Percentiles rank a stretch among this genome's conserved stretches.
Evolutionary conservation across 2,888 invertebrate genomes (phyloP).

Genomic region (Chrysolina oricalcia): DNA sequence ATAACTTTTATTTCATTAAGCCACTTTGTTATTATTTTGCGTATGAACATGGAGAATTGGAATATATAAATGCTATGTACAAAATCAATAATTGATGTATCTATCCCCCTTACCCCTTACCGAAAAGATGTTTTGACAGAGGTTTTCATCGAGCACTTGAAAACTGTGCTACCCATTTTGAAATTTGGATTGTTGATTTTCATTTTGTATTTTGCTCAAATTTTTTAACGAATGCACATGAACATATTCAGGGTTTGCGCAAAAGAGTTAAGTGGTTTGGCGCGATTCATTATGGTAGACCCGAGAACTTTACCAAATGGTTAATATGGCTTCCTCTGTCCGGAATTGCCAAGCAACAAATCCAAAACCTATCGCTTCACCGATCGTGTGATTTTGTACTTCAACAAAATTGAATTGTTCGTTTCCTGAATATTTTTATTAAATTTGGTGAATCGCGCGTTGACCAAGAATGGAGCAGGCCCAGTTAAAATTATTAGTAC

Average conservation of each 20-base stretch:
- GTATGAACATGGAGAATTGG: slow-evolving; percentile 46
- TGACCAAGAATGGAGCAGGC: slow-evolving; percentile 82
- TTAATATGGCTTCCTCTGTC: slow-evolving; percentile 63
- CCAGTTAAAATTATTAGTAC: slow-evolving; percentile 90
- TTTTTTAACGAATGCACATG: slow-evolving; percentile 68
- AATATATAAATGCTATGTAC: slow-evolving; percentile 63
- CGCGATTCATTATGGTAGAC: slow-evolving; percentile 64
- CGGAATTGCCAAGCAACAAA: slow-evolving; percentile 1
- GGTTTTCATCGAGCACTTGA: slow-evolving; percentile 47
- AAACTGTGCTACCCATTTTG: slow-evolving; percentile 11
- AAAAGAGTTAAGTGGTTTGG: slow-evolving; percentile 66
- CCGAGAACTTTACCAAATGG: slow-evolving; percentile 28
- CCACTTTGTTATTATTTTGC: slow-evolving; percentile 41
- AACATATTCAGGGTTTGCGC: slow-evolving; percentile 67
- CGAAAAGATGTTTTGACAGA: slow-evolving; percentile 51
- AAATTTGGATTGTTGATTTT: slow-evolving; percentile 36
- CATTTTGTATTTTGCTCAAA: slow-evolving; percentile 49
- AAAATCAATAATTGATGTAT: slow-evolving; percentile 70
- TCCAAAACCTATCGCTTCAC: neutral
- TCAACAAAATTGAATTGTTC: neutral
- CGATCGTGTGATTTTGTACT: neutral
- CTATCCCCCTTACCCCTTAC: slow-evolving; percentile 66
- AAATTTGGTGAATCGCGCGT: slow-evolving; percentile 66
- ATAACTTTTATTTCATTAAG: slow-evolving; percentile 36
- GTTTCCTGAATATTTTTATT: slow-evolving; percentile 14